Evolutionary conservation across 2,113 vertebrate genomes (phyloP), one percentile per base, ranked within the genome.

Genomic region (Craseonycteris thonglongyai): DNA sequence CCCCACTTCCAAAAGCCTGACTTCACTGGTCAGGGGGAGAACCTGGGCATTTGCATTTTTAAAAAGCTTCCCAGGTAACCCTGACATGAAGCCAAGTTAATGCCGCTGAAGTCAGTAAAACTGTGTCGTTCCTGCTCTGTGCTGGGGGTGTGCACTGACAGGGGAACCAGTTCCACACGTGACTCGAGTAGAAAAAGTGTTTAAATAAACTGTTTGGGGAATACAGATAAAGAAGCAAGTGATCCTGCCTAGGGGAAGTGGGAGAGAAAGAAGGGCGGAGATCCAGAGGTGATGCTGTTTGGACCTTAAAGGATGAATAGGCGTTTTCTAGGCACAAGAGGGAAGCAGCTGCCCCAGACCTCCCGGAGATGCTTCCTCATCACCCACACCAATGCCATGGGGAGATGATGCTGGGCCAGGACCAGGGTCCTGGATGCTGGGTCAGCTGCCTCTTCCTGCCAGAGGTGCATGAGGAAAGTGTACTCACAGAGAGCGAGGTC

Each of bases 101-200:
- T 28, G 33, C 12, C 11, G 28, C 24, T 7, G 35, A 56, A 11
- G 68, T 59, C 10, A 28, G 65, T 2, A 33, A 49, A 38, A 40
- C 10, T 2, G 16, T 51, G 51, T 2, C 26, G 0, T 7, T 16
- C 16, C 54, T 12, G 40, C 88, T 26, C 0, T 0, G 2, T 3
- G 21, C 18, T 69, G 1, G 40, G 18, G 16, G 10, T 12, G 26
- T 14, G 58, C 30, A 6, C n/a, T 45, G 14, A 11, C 0, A 8
- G 4, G n/a, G n/a, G 22, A 56, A 28, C 47, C 4, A 66, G 66
- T 47, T 10, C 54, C 59, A n/a, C 15, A 9, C 5, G 5, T 54
- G 65, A 7, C 24, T 16, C 26, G 26, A n/a, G 3, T 1, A 33
- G 42, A 24, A 69, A 56, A 30, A 33, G 54, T 11, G 40, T 22